Evolutionary conservation across 2,888 invertebrate genomes (phyloP), one percentile per base, ranked within the genome.

Genomic region (Halictus quadricinctus): DNA sequence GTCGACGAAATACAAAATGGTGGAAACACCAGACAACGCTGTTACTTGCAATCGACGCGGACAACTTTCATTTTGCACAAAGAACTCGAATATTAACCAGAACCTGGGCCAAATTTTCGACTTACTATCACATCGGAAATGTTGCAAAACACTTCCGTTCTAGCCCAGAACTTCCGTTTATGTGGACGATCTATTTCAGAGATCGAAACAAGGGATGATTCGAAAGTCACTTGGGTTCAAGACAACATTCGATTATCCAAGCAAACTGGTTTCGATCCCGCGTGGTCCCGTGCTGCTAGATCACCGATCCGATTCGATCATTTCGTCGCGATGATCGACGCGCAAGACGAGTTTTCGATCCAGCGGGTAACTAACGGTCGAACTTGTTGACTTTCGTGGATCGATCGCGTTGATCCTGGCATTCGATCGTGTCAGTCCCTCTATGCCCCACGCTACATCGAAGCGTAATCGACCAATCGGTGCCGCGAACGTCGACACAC

Each of bases 391-490:
- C 21, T 64, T 73, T 72, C 18, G 54, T 21, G n/a, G n/a, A 43
- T 10, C 60, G 72, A 43, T 46, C 10, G 25, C 5, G 29, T 80
- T 78, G 41, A 46, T 54, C 78, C 21, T 48, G 72, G 25, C 48
- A 29, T 43, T 74, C 66, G 60, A 43, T 41, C 15, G 54, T 29
- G 29, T 29, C 29, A 29, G 29, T 1, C 29, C 29, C 29, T 29
- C 29, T 48, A 73, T 60, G 6, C 6, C 25, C 6, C 36, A 60
- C 13, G 21, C 0, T 50, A 48, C 54, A 21, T 5, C 25, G 25
- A 4, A 13, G 60, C 60, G 15, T 60, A 60, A 83, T 48, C 72
- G 54, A 21, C 85, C 87, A 88, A 90, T 90, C 77, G 12, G 10
- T n/a, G 12, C 21, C 10, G 1, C 41, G 75, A 78, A 78, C 70